A percentile compares a stretch with the other conserved stretches of the same genome.
Evolutionary conservation across 2,113 vertebrate species (phyloP).

Genomic region (Nanger granti): DNA sequence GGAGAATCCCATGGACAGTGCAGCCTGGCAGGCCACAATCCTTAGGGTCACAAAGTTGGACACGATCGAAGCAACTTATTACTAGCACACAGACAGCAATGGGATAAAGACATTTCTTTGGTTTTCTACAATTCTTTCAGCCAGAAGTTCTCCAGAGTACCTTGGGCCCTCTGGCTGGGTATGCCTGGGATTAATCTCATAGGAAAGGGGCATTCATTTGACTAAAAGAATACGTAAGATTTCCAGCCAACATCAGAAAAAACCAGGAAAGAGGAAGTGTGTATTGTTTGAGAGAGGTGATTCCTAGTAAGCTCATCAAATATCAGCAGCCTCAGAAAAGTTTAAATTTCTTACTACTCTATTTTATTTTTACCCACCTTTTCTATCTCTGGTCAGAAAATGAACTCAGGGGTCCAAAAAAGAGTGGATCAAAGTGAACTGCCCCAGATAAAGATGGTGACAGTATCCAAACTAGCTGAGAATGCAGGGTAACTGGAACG

Average conservation of each 20-base stretch:
- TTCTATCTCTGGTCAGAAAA: not conserved
- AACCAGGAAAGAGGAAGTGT: not conserved
- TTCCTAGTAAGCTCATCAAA: not conserved
- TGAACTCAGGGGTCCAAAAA: not conserved
- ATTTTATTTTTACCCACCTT: not conserved
- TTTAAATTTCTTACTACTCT: not conserved
- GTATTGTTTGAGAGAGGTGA: not conserved
- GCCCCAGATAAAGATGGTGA: not conserved
- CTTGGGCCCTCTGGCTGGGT: too few species aligned
- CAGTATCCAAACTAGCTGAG: not conserved
- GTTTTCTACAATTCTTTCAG: not conserved
- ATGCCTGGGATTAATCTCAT: not conserved
- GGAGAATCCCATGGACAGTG: not conserved
- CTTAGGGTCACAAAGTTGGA: fast-evolving
- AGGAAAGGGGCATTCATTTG: not conserved
- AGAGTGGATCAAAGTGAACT: not conserved
- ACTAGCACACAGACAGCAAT: not conserved
- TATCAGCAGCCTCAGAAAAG: not conserved
- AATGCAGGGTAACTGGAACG: not conserved
- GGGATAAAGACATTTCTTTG: not conserved
- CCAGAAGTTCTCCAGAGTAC: not conserved
- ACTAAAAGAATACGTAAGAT: not conserved
- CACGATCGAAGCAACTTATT: not conserved
- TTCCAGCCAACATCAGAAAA: not conserved
- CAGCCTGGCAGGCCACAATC: not conserved